phyloP scores from a whole-genome alignment of 2,888 invertebrate species.

The Leptarthrus brevirostris region DNA sequence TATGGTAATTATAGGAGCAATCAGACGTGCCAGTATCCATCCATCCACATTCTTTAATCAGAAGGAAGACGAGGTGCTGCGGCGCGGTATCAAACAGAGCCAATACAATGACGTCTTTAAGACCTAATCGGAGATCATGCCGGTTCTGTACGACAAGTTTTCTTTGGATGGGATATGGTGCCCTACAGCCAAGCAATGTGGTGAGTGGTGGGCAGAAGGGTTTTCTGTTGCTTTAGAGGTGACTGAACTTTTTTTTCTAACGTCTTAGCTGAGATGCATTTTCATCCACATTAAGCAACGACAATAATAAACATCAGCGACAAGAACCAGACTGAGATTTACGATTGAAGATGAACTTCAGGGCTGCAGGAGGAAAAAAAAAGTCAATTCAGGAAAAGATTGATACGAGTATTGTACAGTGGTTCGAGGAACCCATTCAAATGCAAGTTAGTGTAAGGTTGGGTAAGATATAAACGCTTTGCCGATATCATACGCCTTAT shows the following conservation, averaged over 20 bases:
- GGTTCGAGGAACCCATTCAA: slow-evolving; percentile 5
- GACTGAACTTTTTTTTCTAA: slow-evolving; percentile 40
- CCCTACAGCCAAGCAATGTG: slow-evolving; percentile 18
- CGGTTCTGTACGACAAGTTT: slow-evolving; percentile 41
- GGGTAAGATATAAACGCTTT: neutral
- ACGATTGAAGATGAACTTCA: slow-evolving; percentile 27
- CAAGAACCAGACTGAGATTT: slow-evolving; percentile 31
- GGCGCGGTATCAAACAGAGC: slow-evolving; percentile 23
- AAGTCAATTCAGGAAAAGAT: slow-evolving; percentile 8
- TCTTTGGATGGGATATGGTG: slow-evolving; percentile 21
- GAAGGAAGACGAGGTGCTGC: slow-evolving; percentile 20
- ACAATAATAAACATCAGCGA: slow-evolving; percentile 34
- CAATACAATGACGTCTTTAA: neutral
- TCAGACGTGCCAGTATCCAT: slow-evolving; percentile 43
- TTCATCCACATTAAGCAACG: neutral
- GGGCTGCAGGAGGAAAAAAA: slow-evolving; percentile 8
- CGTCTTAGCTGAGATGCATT: slow-evolving; percentile 38
- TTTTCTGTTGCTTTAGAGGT: slow-evolving; percentile 22
- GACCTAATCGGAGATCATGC: slow-evolving; percentile 1
- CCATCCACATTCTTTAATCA: slow-evolving; percentile 25
- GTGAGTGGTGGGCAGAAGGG: slow-evolving; percentile 41
- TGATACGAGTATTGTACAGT: slow-evolving; percentile 8
- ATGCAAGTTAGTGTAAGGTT: neutral
- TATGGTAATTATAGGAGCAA: slow-evolving; percentile 44
- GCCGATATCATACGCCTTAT: slow-evolving; percentile 8